phyloP scores from a whole-genome alignment of 2,797 vertebrate genomes.

The Rhabdomys pumilio region DNA sequence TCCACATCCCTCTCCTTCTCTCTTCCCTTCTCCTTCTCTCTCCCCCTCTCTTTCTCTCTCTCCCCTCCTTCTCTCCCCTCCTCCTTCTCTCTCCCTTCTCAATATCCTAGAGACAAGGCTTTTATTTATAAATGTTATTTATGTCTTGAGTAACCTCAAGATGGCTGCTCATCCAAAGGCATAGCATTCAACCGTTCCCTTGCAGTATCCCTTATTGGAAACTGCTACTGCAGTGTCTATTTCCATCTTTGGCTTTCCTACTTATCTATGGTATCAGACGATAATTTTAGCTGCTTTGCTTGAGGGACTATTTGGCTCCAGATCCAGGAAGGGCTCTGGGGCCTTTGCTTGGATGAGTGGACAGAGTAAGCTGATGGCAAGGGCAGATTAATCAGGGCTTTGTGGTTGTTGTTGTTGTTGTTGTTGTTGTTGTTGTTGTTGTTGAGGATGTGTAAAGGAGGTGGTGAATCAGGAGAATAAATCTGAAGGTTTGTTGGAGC shows the following conservation, averaged over 20 bases:
- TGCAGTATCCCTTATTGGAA: not conserved
- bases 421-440: too few relatives aligned
- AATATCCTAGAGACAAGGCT: not conserved
- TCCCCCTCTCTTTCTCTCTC: not conserved
- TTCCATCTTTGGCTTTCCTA: not conserved
- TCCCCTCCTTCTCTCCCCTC: not conserved
- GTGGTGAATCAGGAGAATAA: not conserved
- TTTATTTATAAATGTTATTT: constrained; percentile 62
- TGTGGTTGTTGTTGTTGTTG: not conserved
- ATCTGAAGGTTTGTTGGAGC: not conserved
- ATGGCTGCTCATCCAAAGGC: not conserved
- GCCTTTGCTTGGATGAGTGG: not conserved
- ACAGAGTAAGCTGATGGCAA: not conserved
- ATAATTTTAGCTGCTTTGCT: constrained; percentile 32
- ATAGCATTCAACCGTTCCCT: not conserved
- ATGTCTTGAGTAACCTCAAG: not conserved
- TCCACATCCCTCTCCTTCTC: not conserved
- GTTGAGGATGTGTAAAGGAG: not conserved
- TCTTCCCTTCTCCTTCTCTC: not conserved
- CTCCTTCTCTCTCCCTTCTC: not conserved
- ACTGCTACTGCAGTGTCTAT: not conserved
- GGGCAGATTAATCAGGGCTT: not conserved
- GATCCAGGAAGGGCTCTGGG: not conserved
- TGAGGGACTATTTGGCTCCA: constrained; percentile 54
- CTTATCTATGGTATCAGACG: not conserved